phyloP scores from a whole-genome alignment of 2,113 vertebrate genomes.

The Neomonachus schauinslandi region DNA sequence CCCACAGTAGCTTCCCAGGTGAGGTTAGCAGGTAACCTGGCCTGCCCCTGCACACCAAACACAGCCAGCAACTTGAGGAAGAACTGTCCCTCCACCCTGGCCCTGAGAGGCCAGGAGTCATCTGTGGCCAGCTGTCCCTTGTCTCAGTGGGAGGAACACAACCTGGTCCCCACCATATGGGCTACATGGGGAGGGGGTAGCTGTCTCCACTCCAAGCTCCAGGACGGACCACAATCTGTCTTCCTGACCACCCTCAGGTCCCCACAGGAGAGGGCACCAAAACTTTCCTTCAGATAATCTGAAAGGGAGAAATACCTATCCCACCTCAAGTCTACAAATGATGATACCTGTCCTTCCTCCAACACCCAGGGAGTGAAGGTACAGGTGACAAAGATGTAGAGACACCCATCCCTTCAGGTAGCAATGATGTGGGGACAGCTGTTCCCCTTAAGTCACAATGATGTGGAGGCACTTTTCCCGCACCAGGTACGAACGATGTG shows the following conservation, averaged over 20 bases:
- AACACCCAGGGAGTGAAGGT: neutral
- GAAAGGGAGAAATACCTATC: neutral
- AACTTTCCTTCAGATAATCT: neutral
- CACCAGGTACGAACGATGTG: neutral
- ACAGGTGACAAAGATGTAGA: neutral
- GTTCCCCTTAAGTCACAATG: neutral
- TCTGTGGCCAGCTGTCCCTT: neutral
- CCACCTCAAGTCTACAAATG: neutral
- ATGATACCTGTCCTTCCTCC: neutral
- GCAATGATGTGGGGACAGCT: neutral
- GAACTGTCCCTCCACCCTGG: neutral
- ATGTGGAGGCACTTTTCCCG: neutral
- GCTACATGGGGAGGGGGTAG: neutral
- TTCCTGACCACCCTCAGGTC: neutral
- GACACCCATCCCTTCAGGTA: neutral
- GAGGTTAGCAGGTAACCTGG: neutral
- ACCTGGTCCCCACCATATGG: neutral
- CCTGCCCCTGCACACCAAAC: neutral
- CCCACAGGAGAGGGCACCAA: neutral
- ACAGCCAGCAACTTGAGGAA: neutral
- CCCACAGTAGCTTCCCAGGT: neutral
- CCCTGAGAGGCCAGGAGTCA: neutral
- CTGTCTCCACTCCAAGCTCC: neutral
- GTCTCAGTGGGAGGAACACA: neutral
- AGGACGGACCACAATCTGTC: neutral